phyloP scores from a whole-genome alignment of 2,888 invertebrate species.

The Smittia aterrima region DNA sequence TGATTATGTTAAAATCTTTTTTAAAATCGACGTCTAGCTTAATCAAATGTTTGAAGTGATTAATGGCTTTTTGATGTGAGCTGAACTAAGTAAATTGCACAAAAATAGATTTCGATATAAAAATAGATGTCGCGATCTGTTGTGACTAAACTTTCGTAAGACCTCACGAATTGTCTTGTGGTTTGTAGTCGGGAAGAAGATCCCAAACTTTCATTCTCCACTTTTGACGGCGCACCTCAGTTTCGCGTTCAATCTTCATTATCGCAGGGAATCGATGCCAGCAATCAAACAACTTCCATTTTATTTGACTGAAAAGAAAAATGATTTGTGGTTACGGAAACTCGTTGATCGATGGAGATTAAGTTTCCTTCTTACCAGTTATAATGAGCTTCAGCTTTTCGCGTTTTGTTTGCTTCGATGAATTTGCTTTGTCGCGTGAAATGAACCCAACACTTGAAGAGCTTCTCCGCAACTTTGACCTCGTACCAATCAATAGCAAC shows the following conservation, averaged over 20 bases:
- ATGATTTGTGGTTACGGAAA: not conserved
- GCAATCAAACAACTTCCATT: conserved; percentile 56
- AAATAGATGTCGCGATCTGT: not conserved
- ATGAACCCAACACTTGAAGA: conserved; percentile 57
- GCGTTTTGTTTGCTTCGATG: conserved; percentile 55
- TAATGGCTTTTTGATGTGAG: no score
- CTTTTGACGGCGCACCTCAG: conserved; percentile 65
- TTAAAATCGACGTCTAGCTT: no score
- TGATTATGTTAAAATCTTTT: no score
- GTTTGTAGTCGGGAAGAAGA: conserved; percentile 67
- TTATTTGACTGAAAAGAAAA: conserved; percentile 49
- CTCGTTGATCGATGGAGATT: not conserved
- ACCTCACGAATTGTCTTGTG: conserved; percentile 46
- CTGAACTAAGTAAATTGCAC: not conserved
- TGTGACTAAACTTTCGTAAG: not conserved
- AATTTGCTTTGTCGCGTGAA: conserved; percentile 54
- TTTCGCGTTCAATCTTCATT: conserved; percentile 63
- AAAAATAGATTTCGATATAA: not conserved
- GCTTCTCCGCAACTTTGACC: conserved; percentile 58
- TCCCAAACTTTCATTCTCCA: conserved; percentile 72
- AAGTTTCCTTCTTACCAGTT: conserved; percentile 48
- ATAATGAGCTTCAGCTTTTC: conserved; percentile 52
- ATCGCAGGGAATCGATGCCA: conserved; percentile 68
- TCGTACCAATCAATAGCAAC: conserved; percentile 73
- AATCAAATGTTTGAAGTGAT: no score